Evolutionary conservation across 2,797 vertebrate species (phyloP).

Genomic region (Sebastes vulpes): DNA sequence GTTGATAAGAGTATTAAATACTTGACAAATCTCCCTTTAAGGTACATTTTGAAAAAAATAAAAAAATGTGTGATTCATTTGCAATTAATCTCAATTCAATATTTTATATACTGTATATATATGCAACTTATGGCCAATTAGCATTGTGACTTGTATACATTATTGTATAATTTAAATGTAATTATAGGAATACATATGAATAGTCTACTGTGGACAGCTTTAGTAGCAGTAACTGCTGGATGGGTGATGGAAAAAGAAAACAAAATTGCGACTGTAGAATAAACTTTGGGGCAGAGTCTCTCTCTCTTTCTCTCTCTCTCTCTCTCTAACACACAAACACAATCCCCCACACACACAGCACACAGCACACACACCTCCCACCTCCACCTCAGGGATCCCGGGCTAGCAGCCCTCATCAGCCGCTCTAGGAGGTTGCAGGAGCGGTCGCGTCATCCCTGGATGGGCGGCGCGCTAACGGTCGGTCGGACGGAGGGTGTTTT

Average conservation of each 20-base stretch:
- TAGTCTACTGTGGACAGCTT: neutral
- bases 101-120: no score
- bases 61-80: no score
- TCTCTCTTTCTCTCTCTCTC: neutral
- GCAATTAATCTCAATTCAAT: no score
- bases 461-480: constrained; percentile 79
- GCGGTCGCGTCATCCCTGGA: constrained; percentile 87
- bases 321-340: neutral
- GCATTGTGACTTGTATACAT: neutral
- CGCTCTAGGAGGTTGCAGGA: constrained; percentile 72
- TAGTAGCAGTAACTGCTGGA: no score
- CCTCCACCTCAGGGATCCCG: constrained; percentile 76
- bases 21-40: no score
- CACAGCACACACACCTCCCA: constrained; percentile 22
- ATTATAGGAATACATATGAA: no score
- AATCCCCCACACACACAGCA: neutral
- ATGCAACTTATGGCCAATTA: no score
- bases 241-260: neutral
- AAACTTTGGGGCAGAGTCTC: neutral
- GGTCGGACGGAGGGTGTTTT: constrained; percentile 90
- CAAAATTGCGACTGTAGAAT: neutral
- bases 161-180: neutral
- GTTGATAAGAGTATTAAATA: no score
- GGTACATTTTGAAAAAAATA: no score
- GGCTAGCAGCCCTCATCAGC: constrained; percentile 66